Percentiles rank a stretch among this genome's conserved stretches.
Evolutionary conservation across 2,113 vertebrate genomes (phyloP).

Genomic region (Lophius piscatorius): DNA sequence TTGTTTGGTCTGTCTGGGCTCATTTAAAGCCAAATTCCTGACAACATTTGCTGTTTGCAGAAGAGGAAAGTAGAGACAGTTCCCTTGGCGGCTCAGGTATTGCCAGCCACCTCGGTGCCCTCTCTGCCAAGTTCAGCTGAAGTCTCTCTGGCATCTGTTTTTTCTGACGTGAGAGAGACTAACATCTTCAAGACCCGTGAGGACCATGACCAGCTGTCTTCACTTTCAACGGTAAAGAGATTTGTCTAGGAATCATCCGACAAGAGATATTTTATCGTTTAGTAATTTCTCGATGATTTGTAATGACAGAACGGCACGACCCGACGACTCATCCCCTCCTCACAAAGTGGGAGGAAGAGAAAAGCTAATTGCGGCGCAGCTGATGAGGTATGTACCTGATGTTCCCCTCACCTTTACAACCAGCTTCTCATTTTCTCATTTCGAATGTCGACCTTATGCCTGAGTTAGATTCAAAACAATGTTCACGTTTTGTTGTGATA

Average conservation of each 20-base stretch:
- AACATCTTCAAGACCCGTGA: slow-evolving; percentile 79
- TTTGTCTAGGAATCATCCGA: background rate
- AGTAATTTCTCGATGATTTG: background rate
- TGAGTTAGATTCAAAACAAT: background rate
- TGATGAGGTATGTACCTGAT: slow-evolving; percentile 88
- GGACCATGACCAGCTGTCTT: slow-evolving; percentile 77
- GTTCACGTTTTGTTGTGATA: no score
- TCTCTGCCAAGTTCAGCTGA: slow-evolving; percentile 82
- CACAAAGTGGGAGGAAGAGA: slow-evolving; percentile 88
- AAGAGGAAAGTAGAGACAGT: slow-evolving; percentile 91
- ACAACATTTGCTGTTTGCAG: slow-evolving; percentile 73
- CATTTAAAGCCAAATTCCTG: slow-evolving; percentile 22
- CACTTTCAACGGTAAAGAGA: slow-evolving; percentile 74
- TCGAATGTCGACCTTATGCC: background rate
- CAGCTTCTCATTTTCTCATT: background rate
- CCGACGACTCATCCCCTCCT: slow-evolving; percentile 79
- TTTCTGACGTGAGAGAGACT: slow-evolving; percentile 79
- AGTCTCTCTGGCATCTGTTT: slow-evolving; percentile 85
- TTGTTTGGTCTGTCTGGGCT: background rate
- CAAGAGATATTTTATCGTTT: background rate
- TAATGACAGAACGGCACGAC: slow-evolving; percentile 85
- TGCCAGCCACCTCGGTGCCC: slow-evolving; percentile 83
- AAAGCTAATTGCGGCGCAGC: slow-evolving; percentile 88
- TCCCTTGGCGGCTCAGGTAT: slow-evolving; percentile 79
- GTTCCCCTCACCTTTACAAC: no score